Percentiles rank a stretch among this genome's conserved stretches.
These are phyloP conservation scores for Pelmatolapia mariae DNA, from an alignment of 2,113 vertebrate genomes.

Conservation along the genomic window DNA sequence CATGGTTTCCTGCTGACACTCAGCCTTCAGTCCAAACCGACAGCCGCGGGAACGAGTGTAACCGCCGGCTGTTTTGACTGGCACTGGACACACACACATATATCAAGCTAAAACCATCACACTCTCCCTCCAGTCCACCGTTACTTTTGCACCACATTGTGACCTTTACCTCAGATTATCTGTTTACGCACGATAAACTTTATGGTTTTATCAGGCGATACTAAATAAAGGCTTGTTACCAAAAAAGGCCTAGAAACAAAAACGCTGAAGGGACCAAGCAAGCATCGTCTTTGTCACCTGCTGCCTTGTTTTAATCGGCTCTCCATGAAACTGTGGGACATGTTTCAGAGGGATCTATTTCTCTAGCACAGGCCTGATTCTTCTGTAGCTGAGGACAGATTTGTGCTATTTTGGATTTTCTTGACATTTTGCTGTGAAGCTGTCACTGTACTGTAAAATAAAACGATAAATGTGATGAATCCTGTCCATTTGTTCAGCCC, in stretches of 20 bases:
- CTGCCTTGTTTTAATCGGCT: not conserved
- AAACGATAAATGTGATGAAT: rapidly evolving
- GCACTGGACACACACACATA: not conserved
- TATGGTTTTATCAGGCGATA: not conserved
- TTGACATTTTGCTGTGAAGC: not conserved
- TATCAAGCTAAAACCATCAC: not conserved
- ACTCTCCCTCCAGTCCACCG: not conserved
- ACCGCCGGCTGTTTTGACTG: constrained; percentile 12
- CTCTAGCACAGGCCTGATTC: not conserved
- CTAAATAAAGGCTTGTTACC: not conserved
- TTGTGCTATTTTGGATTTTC: not conserved
- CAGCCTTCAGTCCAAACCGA: not conserved
- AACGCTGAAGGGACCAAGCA: not conserved
- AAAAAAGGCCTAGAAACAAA: not conserved
- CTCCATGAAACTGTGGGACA: not conserved
- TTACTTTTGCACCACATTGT: not conserved
- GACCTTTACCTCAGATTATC: not conserved
- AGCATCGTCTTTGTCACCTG: not conserved
- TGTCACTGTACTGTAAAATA: not conserved
- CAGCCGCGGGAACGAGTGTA: not conserved
- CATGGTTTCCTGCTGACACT: not conserved
- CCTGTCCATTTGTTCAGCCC: not conserved
- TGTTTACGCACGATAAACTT: not conserved
- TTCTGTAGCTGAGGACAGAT: not conserved
- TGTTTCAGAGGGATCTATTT: not conserved